These are phyloP conservation scores for Xenentodon cancila DNA, from an alignment of 2,797 vertebrate genomes.

Conservation along the genomic window DNA sequence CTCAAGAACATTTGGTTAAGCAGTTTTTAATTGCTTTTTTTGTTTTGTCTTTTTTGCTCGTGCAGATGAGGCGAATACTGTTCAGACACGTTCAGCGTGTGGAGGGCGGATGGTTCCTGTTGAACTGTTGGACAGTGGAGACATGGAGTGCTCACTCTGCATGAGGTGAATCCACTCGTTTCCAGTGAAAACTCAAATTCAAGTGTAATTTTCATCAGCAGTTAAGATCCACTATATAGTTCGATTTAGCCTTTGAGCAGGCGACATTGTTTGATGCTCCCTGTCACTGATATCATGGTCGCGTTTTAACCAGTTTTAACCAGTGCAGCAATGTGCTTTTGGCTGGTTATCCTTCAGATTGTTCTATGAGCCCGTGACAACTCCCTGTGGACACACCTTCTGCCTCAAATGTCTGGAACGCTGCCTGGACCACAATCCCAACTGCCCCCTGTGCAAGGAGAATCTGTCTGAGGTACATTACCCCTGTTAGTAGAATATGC, in stretches of 20 bases:
- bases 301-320: too few relatives aligned
- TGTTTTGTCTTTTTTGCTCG: not conserved
- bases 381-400: constrained; percentile 94
- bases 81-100: constrained; percentile 31
- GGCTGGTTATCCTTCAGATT: constrained; percentile 50
- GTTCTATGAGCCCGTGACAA: constrained; percentile 90
- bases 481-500: not conserved
- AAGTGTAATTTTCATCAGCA: not conserved
- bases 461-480: constrained; percentile 87
- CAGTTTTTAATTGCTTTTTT: not conserved
- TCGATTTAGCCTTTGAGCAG: too few relatives aligned
- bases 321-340: too few relatives aligned
- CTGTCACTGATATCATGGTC: too few relatives aligned
- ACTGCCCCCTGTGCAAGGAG: constrained; percentile 95
- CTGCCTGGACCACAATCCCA: constrained; percentile 92
- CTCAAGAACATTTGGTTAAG: not conserved
- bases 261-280: too few relatives aligned
- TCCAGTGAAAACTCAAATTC: too few relatives aligned
- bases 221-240: not conserved
- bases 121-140: constrained; percentile 83
- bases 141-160: constrained; percentile 92
- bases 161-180: constrained; percentile 83
- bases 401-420: constrained; percentile 95
- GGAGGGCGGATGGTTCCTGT: constrained; percentile 69
- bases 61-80: constrained; percentile 70